Evolutionary conservation across 1,140 invertebrate species (phyloP).

Genomic region (Spodoptera litura): DNA sequence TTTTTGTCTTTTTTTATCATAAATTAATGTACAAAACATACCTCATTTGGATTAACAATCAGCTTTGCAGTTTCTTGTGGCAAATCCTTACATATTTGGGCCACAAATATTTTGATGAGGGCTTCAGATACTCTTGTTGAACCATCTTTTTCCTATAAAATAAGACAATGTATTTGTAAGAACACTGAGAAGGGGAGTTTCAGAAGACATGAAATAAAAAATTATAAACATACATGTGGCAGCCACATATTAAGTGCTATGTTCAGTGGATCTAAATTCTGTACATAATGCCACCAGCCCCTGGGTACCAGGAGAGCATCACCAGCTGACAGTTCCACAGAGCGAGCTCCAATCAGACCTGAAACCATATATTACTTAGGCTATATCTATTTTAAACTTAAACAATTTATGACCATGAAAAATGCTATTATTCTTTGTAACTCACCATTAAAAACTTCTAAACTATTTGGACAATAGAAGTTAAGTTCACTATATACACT

Average conservation of each 20-base stretch:
- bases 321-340: conserved; percentile 91
- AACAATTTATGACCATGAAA: too few species aligned
- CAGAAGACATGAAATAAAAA: neutral
- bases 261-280: conserved; percentile 90
- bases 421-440: neutral
- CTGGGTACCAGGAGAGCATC: conserved; percentile 95
- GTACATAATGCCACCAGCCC: conserved; percentile 99
- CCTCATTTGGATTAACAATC: conserved; percentile 84
- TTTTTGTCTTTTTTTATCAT: neutral
- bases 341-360: conserved; percentile 80
- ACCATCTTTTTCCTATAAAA: conserved; percentile 77
- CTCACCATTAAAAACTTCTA: conserved; percentile 77
- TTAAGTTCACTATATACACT: conserved; percentile 96
- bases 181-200: neutral
- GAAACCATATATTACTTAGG: conserved; percentile 48
- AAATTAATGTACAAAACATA: conserved; percentile 52
- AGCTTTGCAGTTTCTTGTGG: conserved; percentile 75
- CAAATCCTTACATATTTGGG: conserved; percentile 82
- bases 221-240: conserved; percentile 87
- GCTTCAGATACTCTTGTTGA: conserved; percentile 81
- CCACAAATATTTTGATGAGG: conserved; percentile 80
- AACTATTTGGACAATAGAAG: conserved; percentile 89
- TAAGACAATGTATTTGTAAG: neutral
- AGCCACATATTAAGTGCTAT: conserved; percentile 97
- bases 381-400: too few species aligned